Evolutionary conservation across 2,888 invertebrate genomes (phyloP), one percentile per base, ranked within the genome.

Genomic region (Mycogona germanica): DNA sequence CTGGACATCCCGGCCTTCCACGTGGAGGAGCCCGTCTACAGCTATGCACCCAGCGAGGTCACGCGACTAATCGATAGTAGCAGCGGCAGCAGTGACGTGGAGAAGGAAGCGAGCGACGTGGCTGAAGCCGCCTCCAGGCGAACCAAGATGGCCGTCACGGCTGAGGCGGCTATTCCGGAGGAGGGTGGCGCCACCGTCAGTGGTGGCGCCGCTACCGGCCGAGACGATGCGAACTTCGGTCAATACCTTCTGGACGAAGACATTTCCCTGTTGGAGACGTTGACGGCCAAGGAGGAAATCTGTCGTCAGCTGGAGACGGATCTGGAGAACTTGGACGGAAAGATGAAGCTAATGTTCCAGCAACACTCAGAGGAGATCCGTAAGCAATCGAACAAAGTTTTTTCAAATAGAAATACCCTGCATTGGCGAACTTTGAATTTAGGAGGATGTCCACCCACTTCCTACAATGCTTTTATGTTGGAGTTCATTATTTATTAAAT

Each of bases 11-110:
- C 78, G 17, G 79, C 78, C 1, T 69, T 78, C 3, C 74, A 75
- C 51, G 75, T 79, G 80, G 61, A 84, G 64, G 81, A 80, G 38
- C 84, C 85, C 0, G 76, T 86, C 1, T 86, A 85, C 63, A 78
- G 78, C 25, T 80, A 80, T 61, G 80, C 76, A 0, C 73, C 77
- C 56, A 76, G 76, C 51, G 78, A 81, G 57, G 78, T 77, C 70
- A 65, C 64, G 5, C 53, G 62, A 29, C 62, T 66, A 30, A 64
- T 64, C 21, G 65, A 66, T 57, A 65, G 64, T 19, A 64, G 65
- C 74, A 77, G 78, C 73, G 72, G 63, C 67, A 60, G 17, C 55
- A 51, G 54, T 12, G 40, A 55, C 17, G 29, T 38, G 9, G 47
- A 35, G 30, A 28, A 19, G 47, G 14, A 58, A 26, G 14, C 35